A percentile compares a stretch with the other conserved stretches of the same genome.
phyloP scores from a whole-genome alignment of 2,888 invertebrate species.

The Shargacucullia verbasci region DNA sequence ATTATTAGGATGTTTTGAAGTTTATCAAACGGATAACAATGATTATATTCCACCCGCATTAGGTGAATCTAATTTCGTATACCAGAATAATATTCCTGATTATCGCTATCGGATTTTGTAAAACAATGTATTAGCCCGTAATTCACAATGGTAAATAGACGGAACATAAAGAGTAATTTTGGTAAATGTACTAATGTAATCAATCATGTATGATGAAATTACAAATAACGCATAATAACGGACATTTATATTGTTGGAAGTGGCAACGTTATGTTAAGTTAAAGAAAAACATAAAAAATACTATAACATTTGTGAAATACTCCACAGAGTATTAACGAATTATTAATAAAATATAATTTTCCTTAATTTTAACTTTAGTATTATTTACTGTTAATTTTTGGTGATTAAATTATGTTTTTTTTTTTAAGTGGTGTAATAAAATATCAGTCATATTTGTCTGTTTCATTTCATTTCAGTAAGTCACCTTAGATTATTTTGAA shows the following conservation, averaged over 20 bases:
- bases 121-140: no score
- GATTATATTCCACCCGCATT: no score
- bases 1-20: no score
- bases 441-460: background rate
- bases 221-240: no score
- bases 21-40: no score
- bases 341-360: slow-evolving; percentile 10
- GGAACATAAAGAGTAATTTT: no score
- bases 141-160: no score
- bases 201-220: no score
- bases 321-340: background rate
- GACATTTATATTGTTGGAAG: background rate
- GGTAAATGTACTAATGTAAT: no score
- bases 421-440: slow-evolving; percentile 43
- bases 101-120: no score
- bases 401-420: slow-evolving; percentile 1
- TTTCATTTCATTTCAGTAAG: slow-evolving; percentile 27
- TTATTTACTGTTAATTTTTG: slow-evolving; percentile 14
- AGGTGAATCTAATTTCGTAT: no score
- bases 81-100: no score
- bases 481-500: background rate
- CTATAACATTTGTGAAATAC: background rate
- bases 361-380: slow-evolving; percentile 17
- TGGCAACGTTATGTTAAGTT: background rate
- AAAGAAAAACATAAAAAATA: background rate